These are phyloP conservation scores for Augochlora pura DNA, from an alignment of 1,140 invertebrate genomes.

Conservation along the genomic window DNA sequence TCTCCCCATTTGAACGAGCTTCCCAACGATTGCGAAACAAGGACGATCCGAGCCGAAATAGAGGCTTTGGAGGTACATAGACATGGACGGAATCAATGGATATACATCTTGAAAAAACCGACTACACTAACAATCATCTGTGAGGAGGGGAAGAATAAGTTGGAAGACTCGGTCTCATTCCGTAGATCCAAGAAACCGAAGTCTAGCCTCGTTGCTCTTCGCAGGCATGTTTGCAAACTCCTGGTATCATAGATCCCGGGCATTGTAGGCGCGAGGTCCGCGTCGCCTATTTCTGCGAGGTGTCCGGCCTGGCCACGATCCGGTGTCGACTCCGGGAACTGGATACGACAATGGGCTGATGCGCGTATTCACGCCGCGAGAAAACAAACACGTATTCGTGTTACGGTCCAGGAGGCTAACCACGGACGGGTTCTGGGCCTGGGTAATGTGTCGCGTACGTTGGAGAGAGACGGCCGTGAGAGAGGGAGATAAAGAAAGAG, in stretches of 20 bases:
- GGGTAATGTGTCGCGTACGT: neutral
- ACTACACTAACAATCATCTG: too few relatives aligned
- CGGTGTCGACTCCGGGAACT: slow-evolving; percentile 18
- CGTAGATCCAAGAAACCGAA: too few relatives aligned
- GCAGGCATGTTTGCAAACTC: neutral
- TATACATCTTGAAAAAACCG: too few relatives aligned
- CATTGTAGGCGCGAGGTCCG: neutral
- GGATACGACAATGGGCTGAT: slow-evolving; percentile 22
- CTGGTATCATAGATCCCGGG: neutral
- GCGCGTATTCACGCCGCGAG: slow-evolving; percentile 36
- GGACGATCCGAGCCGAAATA: too few relatives aligned
- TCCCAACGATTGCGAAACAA: too few relatives aligned
- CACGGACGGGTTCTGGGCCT: slow-evolving; percentile 8
- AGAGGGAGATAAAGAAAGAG: too few relatives aligned
- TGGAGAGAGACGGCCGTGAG: neutral
- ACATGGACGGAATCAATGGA: too few relatives aligned
- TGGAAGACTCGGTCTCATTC: too few relatives aligned
- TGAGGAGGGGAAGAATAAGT: too few relatives aligned
- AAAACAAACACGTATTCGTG: slow-evolving; percentile 41
- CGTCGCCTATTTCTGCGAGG: slow-evolving; percentile 7
- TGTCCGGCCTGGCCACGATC: neutral
- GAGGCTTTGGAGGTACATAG: too few relatives aligned
- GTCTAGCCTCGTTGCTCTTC: too few relatives aligned
- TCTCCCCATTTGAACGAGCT: too few relatives aligned
- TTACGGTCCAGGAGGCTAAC: slow-evolving; percentile 13